Conservation (phyloP, 2,888 invertebrate species). For the Drosophila monieri region DNA sequence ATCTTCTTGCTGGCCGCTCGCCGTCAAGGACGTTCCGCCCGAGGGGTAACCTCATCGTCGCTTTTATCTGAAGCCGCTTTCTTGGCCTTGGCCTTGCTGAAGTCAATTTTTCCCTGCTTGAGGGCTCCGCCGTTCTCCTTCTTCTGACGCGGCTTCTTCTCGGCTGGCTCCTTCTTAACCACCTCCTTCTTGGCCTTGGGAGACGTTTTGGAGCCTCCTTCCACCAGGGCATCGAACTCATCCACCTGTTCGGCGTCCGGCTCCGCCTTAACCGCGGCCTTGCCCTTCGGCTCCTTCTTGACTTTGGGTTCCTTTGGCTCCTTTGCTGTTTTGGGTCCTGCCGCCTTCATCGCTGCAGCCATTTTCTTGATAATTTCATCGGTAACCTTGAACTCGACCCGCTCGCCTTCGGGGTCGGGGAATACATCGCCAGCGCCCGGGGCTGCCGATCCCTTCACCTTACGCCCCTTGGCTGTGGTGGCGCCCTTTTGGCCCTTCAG, state of each 20-base stretch:
- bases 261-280: conserved; percentile 14
- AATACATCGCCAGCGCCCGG: conserved; percentile 71
- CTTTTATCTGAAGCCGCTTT: conserved; percentile 47
- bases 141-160: conserved; percentile 83
- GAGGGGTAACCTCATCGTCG: conserved; percentile 55
- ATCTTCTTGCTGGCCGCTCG: conserved; percentile 84
- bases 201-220: conserved; percentile 82
- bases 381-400: conserved; percentile 80
- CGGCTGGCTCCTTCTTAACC: conserved; percentile 74
- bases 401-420: conserved; percentile 80
- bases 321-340: conserved; percentile 43
- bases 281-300: conserved; percentile 32
- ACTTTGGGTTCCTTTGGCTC: conserved; percentile 84
- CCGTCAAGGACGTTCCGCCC: conserved; percentile 84
- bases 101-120: conserved; percentile 90
- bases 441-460: conserved; percentile 52
- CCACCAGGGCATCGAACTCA: conserved; percentile 87
- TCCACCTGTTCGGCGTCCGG: conserved; percentile 78
- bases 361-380: conserved; percentile 82
- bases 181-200: conserved; percentile 65
- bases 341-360: conserved; percentile 58
- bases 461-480: conserved; percentile 82
- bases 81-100: conserved; percentile 85
- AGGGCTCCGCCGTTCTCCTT: conserved; percentile 85
- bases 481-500: conserved; percentile 86